These are phyloP conservation scores for Botrylloides violaceus DNA, from an alignment of 23 tunicate genomes.

Conservation along the genomic window DNA sequence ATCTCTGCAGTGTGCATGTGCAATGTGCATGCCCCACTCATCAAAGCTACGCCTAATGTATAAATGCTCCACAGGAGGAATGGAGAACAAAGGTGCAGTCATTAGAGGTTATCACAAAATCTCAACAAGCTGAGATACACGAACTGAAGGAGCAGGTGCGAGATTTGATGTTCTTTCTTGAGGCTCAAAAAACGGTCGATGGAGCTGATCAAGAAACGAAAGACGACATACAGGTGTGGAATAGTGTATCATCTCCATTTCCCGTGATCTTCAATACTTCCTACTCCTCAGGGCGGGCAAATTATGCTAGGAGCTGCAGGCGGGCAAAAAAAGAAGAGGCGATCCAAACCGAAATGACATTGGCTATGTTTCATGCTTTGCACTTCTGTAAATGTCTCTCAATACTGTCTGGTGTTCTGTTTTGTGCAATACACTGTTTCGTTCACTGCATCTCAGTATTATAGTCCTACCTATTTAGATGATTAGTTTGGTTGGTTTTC, in stretches of 20 bases:
- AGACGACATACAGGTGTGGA: conserved; percentile 52
- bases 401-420: too few species aligned
- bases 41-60: too few species aligned
- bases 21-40: too few species aligned
- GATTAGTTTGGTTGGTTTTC: too few species aligned
- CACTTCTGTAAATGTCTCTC: too few species aligned
- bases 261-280: background rate
- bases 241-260: background rate
- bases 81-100: conserved; percentile 48
- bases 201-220: conserved; percentile 34
- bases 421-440: too few species aligned
- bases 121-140: conserved; percentile 44
- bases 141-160: conserved; percentile 74
- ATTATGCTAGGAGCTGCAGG: conserved; percentile 22
- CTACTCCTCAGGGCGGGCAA: conserved; percentile 22
- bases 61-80: too few species aligned
- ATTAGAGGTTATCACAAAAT: conserved; percentile 30
- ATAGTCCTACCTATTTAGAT: too few species aligned
- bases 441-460: too few species aligned
- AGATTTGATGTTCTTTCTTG: conserved; percentile 88
- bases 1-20: too few species aligned
- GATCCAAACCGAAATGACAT: conserved; percentile 13
- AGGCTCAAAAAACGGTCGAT: conserved; percentile 67
- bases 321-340: conserved; percentile 15
- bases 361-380: too few species aligned